A percentile compares a stretch with the other conserved stretches of the same genome.
These are phyloP conservation scores for Idaea biselata DNA, from an alignment of 2,888 invertebrate species.

Conservation along the genomic window DNA sequence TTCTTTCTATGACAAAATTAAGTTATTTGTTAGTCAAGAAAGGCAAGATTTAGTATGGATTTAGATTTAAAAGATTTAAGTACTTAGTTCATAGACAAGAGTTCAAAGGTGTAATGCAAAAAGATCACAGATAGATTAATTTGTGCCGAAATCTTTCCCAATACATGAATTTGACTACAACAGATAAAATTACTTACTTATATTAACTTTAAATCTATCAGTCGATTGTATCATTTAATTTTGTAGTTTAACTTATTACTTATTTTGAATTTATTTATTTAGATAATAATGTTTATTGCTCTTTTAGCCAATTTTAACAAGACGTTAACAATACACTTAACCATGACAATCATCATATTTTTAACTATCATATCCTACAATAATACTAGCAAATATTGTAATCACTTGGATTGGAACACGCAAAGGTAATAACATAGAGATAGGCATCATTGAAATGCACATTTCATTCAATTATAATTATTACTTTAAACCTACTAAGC, in stretches of 20 bases:
- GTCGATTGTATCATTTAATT: conserved; percentile 62
- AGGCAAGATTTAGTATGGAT: not conserved
- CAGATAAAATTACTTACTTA: conserved; percentile 34
- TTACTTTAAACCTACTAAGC: not conserved
- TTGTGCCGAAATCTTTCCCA: conserved; percentile 51
- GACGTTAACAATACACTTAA: not conserved
- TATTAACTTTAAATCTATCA: conserved; percentile 68
- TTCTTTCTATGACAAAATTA: not conserved
- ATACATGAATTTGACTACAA: conserved; percentile 15
- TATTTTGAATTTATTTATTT: conserved; percentile 6
- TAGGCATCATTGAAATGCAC: not conserved
- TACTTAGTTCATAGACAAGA: conserved; percentile 1
- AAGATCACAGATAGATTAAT: conserved; percentile 61
- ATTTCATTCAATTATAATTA: not conserved
- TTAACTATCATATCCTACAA: not conserved
- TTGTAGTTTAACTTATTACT: conserved; percentile 19
- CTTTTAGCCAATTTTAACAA: conserved; percentile 2
- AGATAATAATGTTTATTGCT: conserved; percentile 6
- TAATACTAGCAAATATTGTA: not conserved
- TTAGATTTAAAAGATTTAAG: conserved; percentile 5
- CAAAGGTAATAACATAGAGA: not conserved
- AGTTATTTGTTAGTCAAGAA: not conserved
- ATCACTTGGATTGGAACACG: not conserved
- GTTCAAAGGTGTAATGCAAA: conserved; percentile 30
- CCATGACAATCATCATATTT: not conserved